Conservation (phyloP, 2,888 invertebrate species). For the Macroteleia sp. region DNA sequence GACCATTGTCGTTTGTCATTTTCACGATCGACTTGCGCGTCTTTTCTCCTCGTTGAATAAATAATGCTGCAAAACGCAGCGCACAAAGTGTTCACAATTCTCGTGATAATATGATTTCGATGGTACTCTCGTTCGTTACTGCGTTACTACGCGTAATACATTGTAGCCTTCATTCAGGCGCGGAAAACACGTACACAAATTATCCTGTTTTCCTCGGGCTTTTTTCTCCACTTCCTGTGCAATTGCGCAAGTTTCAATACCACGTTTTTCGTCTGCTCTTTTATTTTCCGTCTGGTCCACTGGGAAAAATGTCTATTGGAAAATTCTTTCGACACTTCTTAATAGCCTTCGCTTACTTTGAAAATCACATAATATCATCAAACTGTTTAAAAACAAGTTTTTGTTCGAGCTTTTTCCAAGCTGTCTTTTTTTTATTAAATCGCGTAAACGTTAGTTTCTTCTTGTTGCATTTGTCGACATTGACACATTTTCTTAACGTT, state of each 20-base stretch:
- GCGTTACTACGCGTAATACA: constrained; percentile 21
- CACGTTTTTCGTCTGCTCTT: constrained; percentile 18
- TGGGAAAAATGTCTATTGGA: constrained; percentile 26
- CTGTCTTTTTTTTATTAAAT: no score
- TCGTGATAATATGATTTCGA: constrained; percentile 37
- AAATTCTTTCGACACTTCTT: constrained; percentile 20
- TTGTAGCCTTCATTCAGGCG: constrained; percentile 24
- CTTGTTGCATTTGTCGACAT: constrained; percentile 27
- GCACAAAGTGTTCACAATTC: constrained; percentile 55
- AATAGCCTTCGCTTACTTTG: constrained; percentile 14
- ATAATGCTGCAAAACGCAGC: constrained; percentile 54
- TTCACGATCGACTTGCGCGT: constrained; percentile 58
- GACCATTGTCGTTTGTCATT: constrained; percentile 58
- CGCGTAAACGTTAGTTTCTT: background rate
- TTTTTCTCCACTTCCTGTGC: constrained; percentile 5
- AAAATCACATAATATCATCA: constrained; percentile 4
- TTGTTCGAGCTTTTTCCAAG: no score
- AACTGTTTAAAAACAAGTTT: constrained; percentile 21
- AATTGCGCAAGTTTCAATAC: constrained; percentile 35
- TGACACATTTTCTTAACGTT: constrained; percentile 42
- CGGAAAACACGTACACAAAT: constrained; percentile 56
- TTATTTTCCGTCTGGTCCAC: constrained; percentile 7
- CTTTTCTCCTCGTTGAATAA: constrained; percentile 54
- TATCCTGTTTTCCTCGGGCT: constrained; percentile 44
- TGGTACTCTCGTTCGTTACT: constrained; percentile 35